Base-by-base conservation (phyloP, 2,888 invertebrate species). In the Lomographa bimaculata region DNA sequence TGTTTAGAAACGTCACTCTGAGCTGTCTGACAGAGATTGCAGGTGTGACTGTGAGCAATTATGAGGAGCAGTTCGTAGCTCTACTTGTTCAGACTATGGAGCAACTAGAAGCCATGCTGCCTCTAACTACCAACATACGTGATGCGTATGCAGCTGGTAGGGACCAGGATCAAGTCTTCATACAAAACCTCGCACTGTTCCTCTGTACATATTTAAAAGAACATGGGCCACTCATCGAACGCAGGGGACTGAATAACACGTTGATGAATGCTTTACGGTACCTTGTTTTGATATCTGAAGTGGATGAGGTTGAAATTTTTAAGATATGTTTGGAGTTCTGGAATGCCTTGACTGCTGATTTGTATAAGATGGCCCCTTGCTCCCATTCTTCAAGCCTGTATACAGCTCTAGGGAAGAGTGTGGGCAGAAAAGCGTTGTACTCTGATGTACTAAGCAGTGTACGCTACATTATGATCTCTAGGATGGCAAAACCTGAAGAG, bases 401-500 rank as follows among this genome's bases (percentile, higher is more conserved):
- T 29, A 69, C 35, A 2, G 25, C 73, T 30, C 59, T 84, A 27
- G 80, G 86, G 0, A 86, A 83, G 53, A 89, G 71, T 64, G 83
- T 72, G 53, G 91, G 92, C 7, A 90, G 95, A 33, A 91, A 95
- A 63, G 91, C 92, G 45, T 91, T 96, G 57, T 97, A 96, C 75
- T 92, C 94, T 41, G 94, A 94, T 65, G 94, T 96, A 28, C 84
- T 97, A 39, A 95, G 95, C 46, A 95, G 95, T 87, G 95, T 99
- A 20, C 93, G 99, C 23, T 96, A 96, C 69, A 98, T 98, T 26
- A 99, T 99, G 98, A 99, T 99, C 70, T 97, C 97, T 44, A 93
- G 99, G 63, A 99, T 99, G 99, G 99, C 99, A 7, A 99, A 98
- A 79, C 99, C 99, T 0, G 99, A 99, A 84, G 99, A 99, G 89